phyloP scores from a whole-genome alignment of 2,113 vertebrate species.

The Zosterops hypoxanthus region DNA sequence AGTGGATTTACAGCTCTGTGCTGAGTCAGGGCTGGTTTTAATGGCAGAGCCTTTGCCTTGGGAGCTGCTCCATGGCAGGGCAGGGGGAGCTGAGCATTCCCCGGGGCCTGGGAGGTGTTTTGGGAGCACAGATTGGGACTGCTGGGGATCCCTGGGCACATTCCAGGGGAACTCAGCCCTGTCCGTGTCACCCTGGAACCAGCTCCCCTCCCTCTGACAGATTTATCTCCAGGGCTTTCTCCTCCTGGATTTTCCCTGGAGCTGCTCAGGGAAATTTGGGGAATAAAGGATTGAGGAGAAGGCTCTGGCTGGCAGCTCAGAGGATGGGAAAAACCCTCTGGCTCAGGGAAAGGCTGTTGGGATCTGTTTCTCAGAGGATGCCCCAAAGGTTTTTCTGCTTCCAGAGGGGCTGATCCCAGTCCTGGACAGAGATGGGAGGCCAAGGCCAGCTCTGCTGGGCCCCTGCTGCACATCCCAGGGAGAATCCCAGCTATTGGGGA shows the following conservation, averaged over 20 bases:
- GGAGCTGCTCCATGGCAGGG: neutral
- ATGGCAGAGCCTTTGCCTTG: neutral
- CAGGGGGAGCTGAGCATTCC: neutral
- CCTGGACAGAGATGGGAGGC: neutral
- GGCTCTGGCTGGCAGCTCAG: neutral
- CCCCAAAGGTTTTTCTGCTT: neutral
- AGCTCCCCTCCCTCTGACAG: neutral
- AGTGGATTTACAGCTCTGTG: neutral
- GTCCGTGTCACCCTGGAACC: accelerated
- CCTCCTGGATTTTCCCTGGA: neutral
- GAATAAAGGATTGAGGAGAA: neutral
- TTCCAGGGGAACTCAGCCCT: neutral
- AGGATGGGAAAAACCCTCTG: neutral
- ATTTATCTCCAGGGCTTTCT: neutral
- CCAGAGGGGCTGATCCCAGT: neutral
- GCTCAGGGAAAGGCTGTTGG: neutral
- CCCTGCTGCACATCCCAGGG: neutral
- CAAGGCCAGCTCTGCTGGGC: neutral
- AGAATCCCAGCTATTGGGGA: neutral
- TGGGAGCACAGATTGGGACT: neutral
- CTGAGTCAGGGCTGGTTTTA: neutral
- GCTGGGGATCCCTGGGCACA: neutral
- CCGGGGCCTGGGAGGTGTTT: neutral
- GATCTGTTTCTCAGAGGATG: neutral
- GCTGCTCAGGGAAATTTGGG: neutral